Evolutionary conservation across 2,797 vertebrate genomes (phyloP), one percentile per base, ranked within the genome.

Genomic region (Myiothlypis coronata): DNA sequence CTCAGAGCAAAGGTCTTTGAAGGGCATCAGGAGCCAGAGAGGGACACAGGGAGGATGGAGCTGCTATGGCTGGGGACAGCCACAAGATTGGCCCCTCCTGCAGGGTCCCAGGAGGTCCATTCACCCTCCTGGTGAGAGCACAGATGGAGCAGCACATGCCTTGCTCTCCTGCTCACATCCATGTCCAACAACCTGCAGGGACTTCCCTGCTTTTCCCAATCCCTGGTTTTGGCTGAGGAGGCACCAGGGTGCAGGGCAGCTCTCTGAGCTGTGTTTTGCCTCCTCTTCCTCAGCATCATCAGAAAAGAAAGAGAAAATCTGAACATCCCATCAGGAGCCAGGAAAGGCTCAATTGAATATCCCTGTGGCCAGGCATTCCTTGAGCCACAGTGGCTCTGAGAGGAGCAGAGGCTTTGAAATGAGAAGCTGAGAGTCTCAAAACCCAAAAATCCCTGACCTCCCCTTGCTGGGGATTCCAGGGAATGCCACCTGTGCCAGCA

Each of bases 401-500:
- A 83, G 32, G 57, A 81, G 47, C 44, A 64, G 56, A 93, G 26
- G n/a, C 41, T 92, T 75, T 56, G 65, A 71, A 84, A 76, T 37
- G 28, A 23, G n/a, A 86, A 71, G 34, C 56, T 67, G 46, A 87
- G 43, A 65, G 12, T 26, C 22, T 59, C 14, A 28, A 32, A 47
- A 3, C 46, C 46, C 46, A 34, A 83, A 55, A 15, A 11, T 28
- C 59, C 67, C 64, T 70, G 75, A 47, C 35, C 18, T 70, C 11
- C 18, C 39, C 3, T 41, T 59, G 32, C 64, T 52, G 37, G 46
- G 39, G 49, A 52, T 90, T 93, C 61, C 34, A 85, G 59, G 61
- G 52, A 49, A 49, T 57, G 37, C 23, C 49, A n/a, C 14, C 3
- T 2, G 2, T 13, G 41, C 26, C 0, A 0, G 41, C 21, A 26